Conservation (phyloP, 2,113 vertebrate species). For the Caracal caracal region DNA sequence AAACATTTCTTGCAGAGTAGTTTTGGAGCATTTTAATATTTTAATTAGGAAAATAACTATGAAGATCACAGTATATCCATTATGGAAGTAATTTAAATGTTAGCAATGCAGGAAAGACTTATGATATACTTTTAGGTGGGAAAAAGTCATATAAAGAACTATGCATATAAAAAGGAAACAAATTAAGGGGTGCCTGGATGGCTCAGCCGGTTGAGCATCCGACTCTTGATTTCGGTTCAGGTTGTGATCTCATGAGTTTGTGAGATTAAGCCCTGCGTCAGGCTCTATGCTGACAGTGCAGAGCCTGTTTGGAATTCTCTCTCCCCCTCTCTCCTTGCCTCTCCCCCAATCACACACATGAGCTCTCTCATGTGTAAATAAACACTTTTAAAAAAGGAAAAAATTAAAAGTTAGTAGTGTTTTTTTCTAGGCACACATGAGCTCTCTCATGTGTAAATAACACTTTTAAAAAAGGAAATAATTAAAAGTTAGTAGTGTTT, state of each 20-base stretch:
- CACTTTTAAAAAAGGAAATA: too few relatives aligned
- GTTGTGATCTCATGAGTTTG: too few relatives aligned
- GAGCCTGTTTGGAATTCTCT: too few relatives aligned
- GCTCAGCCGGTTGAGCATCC: too few relatives aligned
- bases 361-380: too few relatives aligned
- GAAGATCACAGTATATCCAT: neutral
- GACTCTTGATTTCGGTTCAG: too few relatives aligned
- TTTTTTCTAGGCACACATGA: neutral
- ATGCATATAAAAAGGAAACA: neutral
- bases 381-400: too few relatives aligned
- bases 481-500: neutral
- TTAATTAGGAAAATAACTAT: conserved; percentile 4
- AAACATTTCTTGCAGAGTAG: neutral
- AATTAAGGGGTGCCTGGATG: neutral
- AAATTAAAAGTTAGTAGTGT: neutral
- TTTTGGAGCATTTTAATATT: neutral
- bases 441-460: too few relatives aligned
- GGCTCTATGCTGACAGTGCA: too few relatives aligned
- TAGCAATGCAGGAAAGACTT: neutral
- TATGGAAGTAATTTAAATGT: conserved; percentile 32
- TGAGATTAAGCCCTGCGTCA: too few relatives aligned
- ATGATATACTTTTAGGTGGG: neutral
- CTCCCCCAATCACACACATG: too few relatives aligned
- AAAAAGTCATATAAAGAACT: conserved; percentile 17
- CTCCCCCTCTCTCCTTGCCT: too few relatives aligned